phyloP scores from a whole-genome alignment of 37 sponge, comb jelly and placozoan species.

The Halisarca cf. caerulea region DNA sequence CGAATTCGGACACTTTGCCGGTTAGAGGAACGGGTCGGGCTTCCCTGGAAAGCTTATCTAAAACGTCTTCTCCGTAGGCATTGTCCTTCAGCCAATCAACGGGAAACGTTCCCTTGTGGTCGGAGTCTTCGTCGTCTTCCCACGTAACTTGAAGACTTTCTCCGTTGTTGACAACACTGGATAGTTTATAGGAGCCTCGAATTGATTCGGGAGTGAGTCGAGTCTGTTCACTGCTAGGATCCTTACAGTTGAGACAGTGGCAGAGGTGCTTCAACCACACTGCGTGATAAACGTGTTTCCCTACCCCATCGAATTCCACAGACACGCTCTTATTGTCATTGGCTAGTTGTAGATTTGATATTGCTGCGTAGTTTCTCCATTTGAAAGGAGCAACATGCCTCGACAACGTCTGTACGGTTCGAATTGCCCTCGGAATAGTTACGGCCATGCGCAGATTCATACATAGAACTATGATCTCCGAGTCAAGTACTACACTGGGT shows the following conservation, averaged over 20 bases:
- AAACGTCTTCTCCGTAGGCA: background rate
- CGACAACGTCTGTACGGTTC: too few species aligned
- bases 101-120: background rate
- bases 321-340: background rate
- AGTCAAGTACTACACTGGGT: too few species aligned
- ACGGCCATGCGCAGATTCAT: too few species aligned
- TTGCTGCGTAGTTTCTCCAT: too few species aligned
- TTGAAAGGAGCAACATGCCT: too few species aligned
- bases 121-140: background rate
- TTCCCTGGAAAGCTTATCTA: background rate
- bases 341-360: background rate
- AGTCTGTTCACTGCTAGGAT: background rate
- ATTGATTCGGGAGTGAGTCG: background rate
- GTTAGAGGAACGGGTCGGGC: background rate
- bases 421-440: too few species aligned
- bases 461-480: too few species aligned
- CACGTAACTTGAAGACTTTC: background rate
- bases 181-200: background rate
- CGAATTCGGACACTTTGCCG: background rate
- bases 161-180: background rate
- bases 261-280: conserved; percentile 11
- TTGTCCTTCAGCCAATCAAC: conserved; percentile 14
- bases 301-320: background rate
- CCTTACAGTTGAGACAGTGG: background rate
- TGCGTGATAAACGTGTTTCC: background rate